A percentile compares a stretch with the other conserved stretches of the same genome.
Evolutionary conservation across 2,888 invertebrate genomes (phyloP).

Genomic region (Lycophotia porphyrea): DNA sequence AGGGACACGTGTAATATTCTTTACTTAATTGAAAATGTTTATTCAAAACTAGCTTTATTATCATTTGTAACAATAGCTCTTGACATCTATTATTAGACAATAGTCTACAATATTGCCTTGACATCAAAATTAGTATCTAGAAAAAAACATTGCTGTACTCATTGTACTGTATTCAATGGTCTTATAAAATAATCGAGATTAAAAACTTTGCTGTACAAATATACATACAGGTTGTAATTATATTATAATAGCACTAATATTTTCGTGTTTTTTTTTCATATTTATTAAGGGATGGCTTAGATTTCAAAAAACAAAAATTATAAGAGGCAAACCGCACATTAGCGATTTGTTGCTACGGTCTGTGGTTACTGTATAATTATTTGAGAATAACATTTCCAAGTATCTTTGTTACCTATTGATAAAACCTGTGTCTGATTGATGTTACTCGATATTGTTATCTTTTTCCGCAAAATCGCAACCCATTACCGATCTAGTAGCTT

Average conservation of each 20-base stretch:
- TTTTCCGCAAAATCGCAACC: not conserved
- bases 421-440: conserved; percentile 25
- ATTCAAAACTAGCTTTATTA: conserved; percentile 1
- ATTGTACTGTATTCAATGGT: conserved; percentile 19
- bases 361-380: not conserved
- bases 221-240: not conserved
- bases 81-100: conserved; percentile 47
- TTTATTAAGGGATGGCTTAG: not conserved
- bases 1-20: not conserved
- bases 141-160: conserved; percentile 35
- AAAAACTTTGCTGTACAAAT: too few species aligned
- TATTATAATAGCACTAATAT: not conserved
- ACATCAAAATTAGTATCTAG: conserved; percentile 65
- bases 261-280: not conserved
- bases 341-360: not conserved
- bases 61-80: conserved; percentile 29
- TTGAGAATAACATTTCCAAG: conserved; percentile 19
- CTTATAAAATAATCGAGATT: conserved; percentile 5
- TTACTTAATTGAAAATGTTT: not conserved
- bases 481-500: not conserved
- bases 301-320: too few species aligned
- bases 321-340: not conserved
- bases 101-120: conserved; percentile 59
- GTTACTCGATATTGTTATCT: conserved; percentile 26
- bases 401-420: conserved; percentile 16